Evolutionary conservation across 2,888 invertebrate genomes (phyloP), one percentile per base, ranked within the genome.

Genomic region (Acanthosoma haemorrhoidale): DNA sequence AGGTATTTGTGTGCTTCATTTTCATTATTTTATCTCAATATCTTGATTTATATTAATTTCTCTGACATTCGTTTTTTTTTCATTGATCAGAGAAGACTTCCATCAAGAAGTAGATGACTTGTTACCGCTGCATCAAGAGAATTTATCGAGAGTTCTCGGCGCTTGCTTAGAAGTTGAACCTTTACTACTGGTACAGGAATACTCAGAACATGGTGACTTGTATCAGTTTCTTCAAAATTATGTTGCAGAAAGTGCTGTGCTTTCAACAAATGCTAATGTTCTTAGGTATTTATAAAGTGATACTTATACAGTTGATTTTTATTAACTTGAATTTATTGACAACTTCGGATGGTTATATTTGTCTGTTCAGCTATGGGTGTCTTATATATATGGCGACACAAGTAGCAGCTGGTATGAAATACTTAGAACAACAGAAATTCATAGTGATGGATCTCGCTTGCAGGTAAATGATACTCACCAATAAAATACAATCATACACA

Each of bases 351-450:
- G 5, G 15, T 61, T 41, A 3, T 25, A 66, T 71, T 25, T 74
- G 78, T 73, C 78, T 76, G 83, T 83, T 70, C 81, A 92, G 91
- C 83, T 90, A 90, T 80, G 90, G 91, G 77, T 89, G 90, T 81
- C 85, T 92, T 80, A 87, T 92, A 77, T 91, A 89, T 83, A 90
- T 92, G 86, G 91, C 91, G 75, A 88, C 89, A 74, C 92, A 94
- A 84, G 88, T 94, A 80, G 90, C 93, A 76, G 91, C 92, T 72
- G 94, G 92, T 75, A 92, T 94, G 91, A 91, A 92, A 81, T 91
- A 93, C 82, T 84, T 94, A 79, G 93, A 94, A 82, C 87, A 88
- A 75, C 84, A 89, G 80, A 88, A 89, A 81, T 91, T 90, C 81
- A 88, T 94, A 75, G 93, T 94, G 82, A 86, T 91, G 77, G 92